A percentile compares a stretch with the other conserved stretches of the same genome.
These are phyloP conservation scores for Drosophila baimaii DNA, from an alignment of 1,140 invertebrate species.

Conservation along the genomic window DNA sequence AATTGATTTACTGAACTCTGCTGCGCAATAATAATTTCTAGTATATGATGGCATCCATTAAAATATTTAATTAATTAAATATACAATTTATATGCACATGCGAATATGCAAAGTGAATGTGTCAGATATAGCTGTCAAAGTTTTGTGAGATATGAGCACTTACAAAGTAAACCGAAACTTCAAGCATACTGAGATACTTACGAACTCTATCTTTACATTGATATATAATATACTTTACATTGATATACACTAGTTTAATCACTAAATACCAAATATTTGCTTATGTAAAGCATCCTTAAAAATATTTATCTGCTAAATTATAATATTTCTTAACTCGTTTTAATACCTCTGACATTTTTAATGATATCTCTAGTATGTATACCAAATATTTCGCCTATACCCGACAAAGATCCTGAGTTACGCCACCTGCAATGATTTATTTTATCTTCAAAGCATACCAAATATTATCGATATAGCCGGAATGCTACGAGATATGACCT, in stretches of 20 bases:
- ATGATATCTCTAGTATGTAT: neutral
- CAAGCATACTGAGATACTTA: no score
- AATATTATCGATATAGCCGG: conserved; percentile 4
- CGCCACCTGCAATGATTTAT: conserved; percentile 24
- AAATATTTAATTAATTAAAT: neutral
- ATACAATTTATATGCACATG: neutral
- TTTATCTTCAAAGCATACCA: neutral
- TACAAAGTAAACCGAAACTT: no score
- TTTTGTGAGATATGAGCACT: neutral
- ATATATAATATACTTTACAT: no score
- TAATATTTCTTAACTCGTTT: neutral
- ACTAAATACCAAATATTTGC: no score
- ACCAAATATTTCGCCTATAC: conserved; percentile 3
- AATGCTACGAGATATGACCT: conserved; percentile 13
- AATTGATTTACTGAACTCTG: neutral
- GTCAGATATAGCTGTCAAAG: neutral
- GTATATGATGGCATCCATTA: neutral
- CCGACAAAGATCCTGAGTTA: neutral
- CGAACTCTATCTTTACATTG: no score
- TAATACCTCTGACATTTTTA: neutral
- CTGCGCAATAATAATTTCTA: neutral
- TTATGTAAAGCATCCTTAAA: no score
- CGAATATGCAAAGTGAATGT: neutral
- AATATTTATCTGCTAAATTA: no score
- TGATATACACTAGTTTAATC: no score